Evolutionary conservation across 1,140 invertebrate species (phyloP).

Genomic region (Drosophila fuyamai): DNA sequence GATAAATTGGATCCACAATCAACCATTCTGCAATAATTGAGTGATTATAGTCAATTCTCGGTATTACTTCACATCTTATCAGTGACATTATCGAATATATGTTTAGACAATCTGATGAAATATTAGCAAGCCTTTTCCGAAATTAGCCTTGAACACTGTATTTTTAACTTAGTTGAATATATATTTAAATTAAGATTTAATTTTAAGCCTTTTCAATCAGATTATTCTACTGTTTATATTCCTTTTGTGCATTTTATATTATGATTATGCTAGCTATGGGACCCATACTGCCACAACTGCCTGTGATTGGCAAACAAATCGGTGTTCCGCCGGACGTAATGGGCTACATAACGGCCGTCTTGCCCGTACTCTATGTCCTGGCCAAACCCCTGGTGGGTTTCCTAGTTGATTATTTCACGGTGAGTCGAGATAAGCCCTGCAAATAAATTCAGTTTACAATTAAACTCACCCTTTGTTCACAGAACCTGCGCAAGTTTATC

Average conservation of each 20-base stretch:
- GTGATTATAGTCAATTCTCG: background rate
- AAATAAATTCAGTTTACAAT: background rate
- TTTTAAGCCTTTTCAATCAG: background rate
- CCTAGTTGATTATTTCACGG: slow-evolving; percentile 88
- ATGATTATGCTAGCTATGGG: slow-evolving; percentile 87
- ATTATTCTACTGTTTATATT: too few relatives aligned
- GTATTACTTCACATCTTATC: slow-evolving; percentile 18
- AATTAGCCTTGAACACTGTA: background rate
- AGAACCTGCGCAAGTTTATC: slow-evolving; percentile 88
- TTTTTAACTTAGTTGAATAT: too few relatives aligned
- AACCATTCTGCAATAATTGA: background rate
- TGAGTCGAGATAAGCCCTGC: slow-evolving; percentile 12
- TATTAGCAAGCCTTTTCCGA: background rate
- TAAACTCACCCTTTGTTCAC: slow-evolving; percentile 42
- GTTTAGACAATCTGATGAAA: slow-evolving; percentile 10
- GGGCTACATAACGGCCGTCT: slow-evolving; percentile 89
- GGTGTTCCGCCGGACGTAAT: slow-evolving; percentile 90
- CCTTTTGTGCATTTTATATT: background rate
- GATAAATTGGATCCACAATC: background rate
- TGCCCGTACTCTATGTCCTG: slow-evolving; percentile 90
- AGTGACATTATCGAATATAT: background rate
- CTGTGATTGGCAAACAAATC: slow-evolving; percentile 90
- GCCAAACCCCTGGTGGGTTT: slow-evolving; percentile 91
- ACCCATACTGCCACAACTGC: slow-evolving; percentile 90
- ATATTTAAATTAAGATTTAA: background rate